Conservation (phyloP, 2,888 invertebrate species). For the Heterodera filipjevi region DNA sequence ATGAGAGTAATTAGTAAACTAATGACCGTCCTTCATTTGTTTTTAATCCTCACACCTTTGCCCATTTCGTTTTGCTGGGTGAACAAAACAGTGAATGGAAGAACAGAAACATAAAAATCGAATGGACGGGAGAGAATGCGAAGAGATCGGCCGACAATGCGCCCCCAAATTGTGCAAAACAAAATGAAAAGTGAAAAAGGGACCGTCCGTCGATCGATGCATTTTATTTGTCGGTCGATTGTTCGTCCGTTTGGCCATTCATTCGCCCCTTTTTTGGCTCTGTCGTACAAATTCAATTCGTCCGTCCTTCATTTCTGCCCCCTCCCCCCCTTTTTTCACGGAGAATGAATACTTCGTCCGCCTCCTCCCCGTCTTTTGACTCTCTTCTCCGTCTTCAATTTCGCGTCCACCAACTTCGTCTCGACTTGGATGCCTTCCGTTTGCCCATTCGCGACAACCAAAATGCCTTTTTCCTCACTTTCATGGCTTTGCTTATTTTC, state of each 20-base stretch:
- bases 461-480: slow-evolving; percentile 33
- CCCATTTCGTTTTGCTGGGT: neutral
- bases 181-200: no score
- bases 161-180: no score
- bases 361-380: neutral
- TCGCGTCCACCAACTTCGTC: neutral
- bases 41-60: neutral
- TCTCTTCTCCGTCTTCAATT: neutral
- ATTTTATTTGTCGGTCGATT: neutral
- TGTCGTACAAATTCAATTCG: neutral
- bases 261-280: neutral
- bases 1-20: no score
- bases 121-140: no score
- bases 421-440: slow-evolving; percentile 7
- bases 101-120: no score
- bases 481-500: slow-evolving; percentile 36
- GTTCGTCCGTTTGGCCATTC: neutral
- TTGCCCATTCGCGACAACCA: slow-evolving; percentile 20
- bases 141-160: no score
- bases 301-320: no score
- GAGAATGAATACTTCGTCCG: neutral
- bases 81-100: no score
- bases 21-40: no score
- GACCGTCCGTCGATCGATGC: neutral
- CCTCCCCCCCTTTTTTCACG: neutral